Percentiles rank a stretch among this genome's conserved stretches.
phyloP scores from a whole-genome alignment of 2,888 invertebrate genomes.

The Drosophila yooni region DNA sequence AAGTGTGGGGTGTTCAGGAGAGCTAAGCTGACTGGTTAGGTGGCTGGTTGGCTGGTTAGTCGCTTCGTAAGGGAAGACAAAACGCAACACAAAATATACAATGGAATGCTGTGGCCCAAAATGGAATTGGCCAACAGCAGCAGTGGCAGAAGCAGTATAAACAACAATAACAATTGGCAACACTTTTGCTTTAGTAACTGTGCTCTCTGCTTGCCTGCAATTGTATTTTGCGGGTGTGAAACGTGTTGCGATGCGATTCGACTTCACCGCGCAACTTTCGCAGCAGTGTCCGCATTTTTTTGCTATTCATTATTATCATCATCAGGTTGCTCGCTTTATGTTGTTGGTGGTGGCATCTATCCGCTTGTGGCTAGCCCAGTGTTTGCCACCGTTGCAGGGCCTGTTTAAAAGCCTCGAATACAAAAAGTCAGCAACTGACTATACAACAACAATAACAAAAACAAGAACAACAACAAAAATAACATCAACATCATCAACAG shows the following conservation, averaged over 20 bases:
- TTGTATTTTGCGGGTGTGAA: conserved; percentile 53
- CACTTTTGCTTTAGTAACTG: conserved; percentile 46
- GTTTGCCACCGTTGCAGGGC: conserved; percentile 38
- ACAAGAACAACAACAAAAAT: conserved; percentile 20
- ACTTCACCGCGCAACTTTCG: conserved; percentile 43
- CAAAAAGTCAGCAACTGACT: conserved; percentile 6
- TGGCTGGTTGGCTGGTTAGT: conserved; percentile 8
- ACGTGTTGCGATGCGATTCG: conserved; percentile 5
- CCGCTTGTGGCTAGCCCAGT: conserved; percentile 43
- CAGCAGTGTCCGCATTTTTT: conserved; percentile 54
- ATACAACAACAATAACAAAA: conserved; percentile 5
- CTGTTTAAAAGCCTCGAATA: conserved; percentile 18
- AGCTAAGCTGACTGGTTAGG: neutral
- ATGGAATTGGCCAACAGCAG: conserved; percentile 71
- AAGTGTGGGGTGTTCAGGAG: conserved; percentile 27
- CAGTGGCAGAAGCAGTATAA: conserved; percentile 3
- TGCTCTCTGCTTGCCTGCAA: conserved; percentile 33
- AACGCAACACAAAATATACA: conserved; percentile 71
- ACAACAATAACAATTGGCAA: conserved; percentile 47
- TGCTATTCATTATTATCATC: conserved; percentile 36
- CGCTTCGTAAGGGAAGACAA: conserved; percentile 50
- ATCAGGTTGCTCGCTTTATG: conserved; percentile 4
- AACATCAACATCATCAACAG: conserved; percentile 28
- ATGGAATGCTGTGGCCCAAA: conserved; percentile 75
- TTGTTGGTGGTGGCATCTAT: conserved; percentile 39